Evolutionary conservation across 2,113 vertebrate species (phyloP), one percentile per base, ranked within the genome.

Genomic region (Sakesphorus luctuosus): DNA sequence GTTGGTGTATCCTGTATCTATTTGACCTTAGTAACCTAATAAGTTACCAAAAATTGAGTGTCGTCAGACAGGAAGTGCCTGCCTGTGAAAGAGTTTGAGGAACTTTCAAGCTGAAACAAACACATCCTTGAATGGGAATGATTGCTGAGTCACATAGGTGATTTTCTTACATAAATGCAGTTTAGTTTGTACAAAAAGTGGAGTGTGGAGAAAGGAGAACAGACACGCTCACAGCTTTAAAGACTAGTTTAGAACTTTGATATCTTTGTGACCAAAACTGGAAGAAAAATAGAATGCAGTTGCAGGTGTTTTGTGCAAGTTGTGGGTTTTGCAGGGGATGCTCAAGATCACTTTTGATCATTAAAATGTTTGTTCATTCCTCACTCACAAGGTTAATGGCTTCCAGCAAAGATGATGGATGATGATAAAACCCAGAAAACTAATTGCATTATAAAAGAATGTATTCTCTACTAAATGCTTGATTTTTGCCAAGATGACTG

Each of bases 31-130:
- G 59, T 73, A 58, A 59, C 50, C 55, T 72, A 65, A 3, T 71
- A 81, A 90, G 52, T 82, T 90, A 80, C n/a, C 52, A 72, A n/a
- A 96, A 93, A 86, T 61, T 53, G 84, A 74, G 43, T 71, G 68
- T 55, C 90, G 59, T 76, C 68, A 72, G 59, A 72, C 58, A 78
- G 26, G 78, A 56, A 47, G 25, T 65, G 68, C 62, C 56, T 79
- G 25, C 78, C 46, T 88, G 11, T 87, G 50, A 67, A 92, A 71
- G 55, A 53, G 23, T 67, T 44, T 73, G 63, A 67, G 61, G 43
- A 77, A 87, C 38, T 89, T 88, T 71, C 43, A 78, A 52, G 20
- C 61, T 74, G 75, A 72, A 94, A 80, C 52, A 87, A 85, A 50
- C 68, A 59, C 1, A 15, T 65, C 47, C 43, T 81, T 96, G 79